Evolutionary conservation across 2,113 vertebrate genomes (phyloP).

Genomic region (Halcyon senegalensis): DNA sequence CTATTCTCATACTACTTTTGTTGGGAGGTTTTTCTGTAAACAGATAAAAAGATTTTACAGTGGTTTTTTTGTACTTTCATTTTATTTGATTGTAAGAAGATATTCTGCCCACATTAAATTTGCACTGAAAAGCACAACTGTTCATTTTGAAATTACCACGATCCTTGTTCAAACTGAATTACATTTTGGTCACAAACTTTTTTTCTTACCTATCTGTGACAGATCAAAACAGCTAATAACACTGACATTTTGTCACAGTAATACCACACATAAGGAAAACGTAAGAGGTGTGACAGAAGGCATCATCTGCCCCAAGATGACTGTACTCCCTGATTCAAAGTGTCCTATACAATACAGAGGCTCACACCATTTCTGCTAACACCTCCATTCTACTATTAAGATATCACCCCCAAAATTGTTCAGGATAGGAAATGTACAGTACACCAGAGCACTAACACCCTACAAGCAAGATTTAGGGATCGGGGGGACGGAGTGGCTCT

Average conservation of each 20-base stretch:
- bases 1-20: slow-evolving; percentile 92
- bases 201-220: background rate
- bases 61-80: background rate
- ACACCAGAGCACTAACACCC: background rate
- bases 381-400: background rate
- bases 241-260: background rate
- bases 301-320: background rate
- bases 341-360: background rate
- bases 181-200: background rate
- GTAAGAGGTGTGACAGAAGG: background rate
- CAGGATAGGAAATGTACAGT: background rate
- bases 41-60: slow-evolving; percentile 30
- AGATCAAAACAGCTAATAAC: background rate
- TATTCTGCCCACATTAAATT: background rate
- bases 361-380: background rate
- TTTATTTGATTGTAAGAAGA: background rate
- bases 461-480: background rate
- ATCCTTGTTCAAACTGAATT: background rate
- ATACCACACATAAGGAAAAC: background rate
- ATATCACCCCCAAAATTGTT: background rate
- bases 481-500: background rate
- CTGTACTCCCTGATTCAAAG: background rate
- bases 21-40: slow-evolving; percentile 89
- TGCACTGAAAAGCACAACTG: background rate
- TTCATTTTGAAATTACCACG: background rate